Percentiles rank a stretch among this genome's conserved stretches.
phyloP scores from a whole-genome alignment of 2,113 vertebrate species.

The Budorcas taxicolor region DNA sequence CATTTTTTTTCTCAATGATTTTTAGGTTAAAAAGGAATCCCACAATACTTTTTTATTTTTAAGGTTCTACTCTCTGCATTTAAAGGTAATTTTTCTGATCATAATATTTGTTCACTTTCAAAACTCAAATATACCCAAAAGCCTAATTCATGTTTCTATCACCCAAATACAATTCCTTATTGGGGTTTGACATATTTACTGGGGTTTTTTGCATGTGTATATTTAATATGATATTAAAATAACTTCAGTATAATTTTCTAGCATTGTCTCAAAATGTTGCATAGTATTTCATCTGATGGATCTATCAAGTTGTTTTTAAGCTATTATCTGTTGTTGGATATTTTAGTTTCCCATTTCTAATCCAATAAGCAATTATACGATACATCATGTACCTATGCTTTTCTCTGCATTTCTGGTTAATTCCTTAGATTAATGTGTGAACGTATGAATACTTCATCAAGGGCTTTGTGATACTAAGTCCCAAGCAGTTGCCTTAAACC shows the following conservation, averaged over 20 bases:
- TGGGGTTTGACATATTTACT: background rate
- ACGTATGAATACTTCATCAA: background rate
- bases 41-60: background rate
- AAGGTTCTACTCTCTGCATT: background rate
- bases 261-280: background rate
- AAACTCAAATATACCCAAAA: background rate
- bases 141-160: background rate
- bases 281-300: background rate
- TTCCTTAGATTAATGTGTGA: background rate
- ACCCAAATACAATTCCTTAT: constrained; percentile 9
- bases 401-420: background rate
- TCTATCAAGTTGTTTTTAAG: background rate
- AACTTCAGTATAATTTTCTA: background rate
- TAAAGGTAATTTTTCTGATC: constrained; percentile 11
- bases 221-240: constrained; percentile 8
- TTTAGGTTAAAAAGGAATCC: background rate
- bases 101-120: background rate
- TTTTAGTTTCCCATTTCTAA: background rate
- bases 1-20: constrained; percentile 12
- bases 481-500: background rate
- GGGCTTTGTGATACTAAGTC: background rate
- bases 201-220: background rate
- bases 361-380: background rate
- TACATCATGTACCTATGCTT: background rate
- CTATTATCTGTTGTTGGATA: background rate